Conservation (phyloP, 2,797 vertebrate species). For the Gastrophryne carolinensis region DNA sequence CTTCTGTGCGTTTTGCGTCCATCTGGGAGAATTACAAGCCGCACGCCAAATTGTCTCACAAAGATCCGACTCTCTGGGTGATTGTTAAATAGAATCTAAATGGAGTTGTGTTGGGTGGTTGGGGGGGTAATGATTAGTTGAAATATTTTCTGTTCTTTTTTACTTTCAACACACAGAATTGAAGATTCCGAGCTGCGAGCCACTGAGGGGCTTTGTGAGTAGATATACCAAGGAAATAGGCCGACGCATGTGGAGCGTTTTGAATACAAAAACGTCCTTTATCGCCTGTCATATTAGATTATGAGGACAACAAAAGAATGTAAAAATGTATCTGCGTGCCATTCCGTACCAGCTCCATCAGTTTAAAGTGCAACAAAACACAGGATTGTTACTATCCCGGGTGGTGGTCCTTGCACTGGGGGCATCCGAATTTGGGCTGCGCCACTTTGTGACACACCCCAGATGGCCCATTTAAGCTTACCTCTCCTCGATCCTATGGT, state of each 20-base stretch:
- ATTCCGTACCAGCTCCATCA: slow-evolving; percentile 21
- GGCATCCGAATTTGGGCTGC: too few species aligned
- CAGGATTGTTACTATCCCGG: too few species aligned
- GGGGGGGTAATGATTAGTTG: neutral
- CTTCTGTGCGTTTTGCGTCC: neutral
- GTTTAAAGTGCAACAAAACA: too few species aligned
- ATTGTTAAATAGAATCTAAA: slow-evolving; percentile 14
- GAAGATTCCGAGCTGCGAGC: neutral
- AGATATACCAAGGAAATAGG: slow-evolving; percentile 5
- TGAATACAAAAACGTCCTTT: slow-evolving; percentile 23
- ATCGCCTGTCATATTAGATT: slow-evolving; percentile 12
- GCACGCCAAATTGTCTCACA: neutral
- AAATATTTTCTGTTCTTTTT: neutral
- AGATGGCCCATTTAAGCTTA: too few species aligned
- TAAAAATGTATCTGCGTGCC: neutral
- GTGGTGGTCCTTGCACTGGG: too few species aligned
- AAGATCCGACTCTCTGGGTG: neutral
- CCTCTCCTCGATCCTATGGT: too few species aligned
- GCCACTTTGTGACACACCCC: too few species aligned
- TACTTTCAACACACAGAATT: slow-evolving; percentile 12
- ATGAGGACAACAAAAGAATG: slow-evolving; percentile 24
- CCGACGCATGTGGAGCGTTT: neutral
- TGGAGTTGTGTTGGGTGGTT: neutral
- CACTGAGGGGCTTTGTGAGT: slow-evolving; percentile 29
- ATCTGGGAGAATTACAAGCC: slow-evolving; percentile 3